These are phyloP conservation scores for Actinia tenebrosa DNA, from an alignment of 64 coral and sea anemone species.

Conservation along the genomic window DNA sequence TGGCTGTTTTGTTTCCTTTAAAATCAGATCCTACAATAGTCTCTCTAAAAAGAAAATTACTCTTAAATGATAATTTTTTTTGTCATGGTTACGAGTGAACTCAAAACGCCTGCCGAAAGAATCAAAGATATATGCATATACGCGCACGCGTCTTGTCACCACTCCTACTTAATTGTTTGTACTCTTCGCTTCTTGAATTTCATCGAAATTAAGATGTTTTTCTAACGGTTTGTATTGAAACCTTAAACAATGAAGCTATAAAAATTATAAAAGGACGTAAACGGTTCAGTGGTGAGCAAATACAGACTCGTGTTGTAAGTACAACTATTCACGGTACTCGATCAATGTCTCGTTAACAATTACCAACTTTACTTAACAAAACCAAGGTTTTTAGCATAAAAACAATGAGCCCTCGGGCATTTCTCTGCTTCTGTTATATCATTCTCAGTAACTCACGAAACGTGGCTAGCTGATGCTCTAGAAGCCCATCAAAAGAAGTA, in stretches of 20 bases:
- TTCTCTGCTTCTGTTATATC: background rate
- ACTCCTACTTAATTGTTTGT: background rate
- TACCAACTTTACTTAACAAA: slow-evolving; percentile 16
- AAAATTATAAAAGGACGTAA: background rate
- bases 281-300: background rate
- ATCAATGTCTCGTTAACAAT: background rate
- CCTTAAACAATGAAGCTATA: slow-evolving; percentile 8
- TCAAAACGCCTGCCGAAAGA: background rate
- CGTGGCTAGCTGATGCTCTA: background rate
- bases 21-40: slow-evolving; percentile 7
- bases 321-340: background rate
- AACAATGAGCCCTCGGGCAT: background rate
- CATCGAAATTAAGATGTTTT: background rate
- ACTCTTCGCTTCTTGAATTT: background rate
- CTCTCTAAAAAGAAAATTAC: slow-evolving; percentile 10
- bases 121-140: background rate
- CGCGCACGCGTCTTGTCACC: background rate
- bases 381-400: background rate
- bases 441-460: background rate
- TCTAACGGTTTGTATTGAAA: background rate
- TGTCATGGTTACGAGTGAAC: background rate
- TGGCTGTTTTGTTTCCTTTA: slow-evolving; percentile 5
- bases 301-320: background rate
- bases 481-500: background rate
- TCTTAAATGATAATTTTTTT: slow-evolving; percentile 8